Evolutionary conservation across 1,140 invertebrate species (phyloP), one percentile per base, ranked within the genome.

Genomic region (Polypedilum vanderplanki): DNA sequence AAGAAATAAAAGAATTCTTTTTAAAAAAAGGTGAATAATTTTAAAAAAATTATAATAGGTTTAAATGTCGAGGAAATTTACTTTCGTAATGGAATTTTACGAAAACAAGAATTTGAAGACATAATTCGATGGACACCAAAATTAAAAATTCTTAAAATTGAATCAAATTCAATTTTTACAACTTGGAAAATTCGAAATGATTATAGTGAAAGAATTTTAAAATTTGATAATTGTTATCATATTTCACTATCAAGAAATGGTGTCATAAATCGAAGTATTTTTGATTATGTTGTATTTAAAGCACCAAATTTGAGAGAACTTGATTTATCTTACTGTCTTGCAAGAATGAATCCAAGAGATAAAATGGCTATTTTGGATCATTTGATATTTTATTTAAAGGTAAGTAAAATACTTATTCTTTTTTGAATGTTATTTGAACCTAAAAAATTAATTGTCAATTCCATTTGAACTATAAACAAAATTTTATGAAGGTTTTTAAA

Each of bases 81-180:
- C 65, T 70, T 70, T 18, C 65, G 65, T 4, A 70, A 70, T 20
- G 65, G 65, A 70, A 70, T 70, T 3, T 20, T 70, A 10, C n/a
- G 65, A 5, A 70, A 70, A 18, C 8, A 70, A 22, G 65, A 70
- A 20, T 70, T 70, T 20, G 65, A 70, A 18, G 17, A 70, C 10
- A 70, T 70, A 1, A 22, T 70, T 70, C 17, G 65, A 18, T 70
- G 65, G 65, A 70, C 65, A 1, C 15, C 15, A 70, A 70, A 70
- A 5, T 12, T 70, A 10, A 70, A 22, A 70, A 17, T 70, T 18
- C 17, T 70, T 3, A 70, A 70, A 18, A 70, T 70, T 70, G 65
- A 70, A 10, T 18, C 65, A 7, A 70, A 70, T 20, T 18, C 17
- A 20, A 70, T 70, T 18, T 70, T 70, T 70, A 9, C 17, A 7